phyloP scores from a whole-genome alignment of 2,113 vertebrate genomes.

The Benthochromis sp. region DNA sequence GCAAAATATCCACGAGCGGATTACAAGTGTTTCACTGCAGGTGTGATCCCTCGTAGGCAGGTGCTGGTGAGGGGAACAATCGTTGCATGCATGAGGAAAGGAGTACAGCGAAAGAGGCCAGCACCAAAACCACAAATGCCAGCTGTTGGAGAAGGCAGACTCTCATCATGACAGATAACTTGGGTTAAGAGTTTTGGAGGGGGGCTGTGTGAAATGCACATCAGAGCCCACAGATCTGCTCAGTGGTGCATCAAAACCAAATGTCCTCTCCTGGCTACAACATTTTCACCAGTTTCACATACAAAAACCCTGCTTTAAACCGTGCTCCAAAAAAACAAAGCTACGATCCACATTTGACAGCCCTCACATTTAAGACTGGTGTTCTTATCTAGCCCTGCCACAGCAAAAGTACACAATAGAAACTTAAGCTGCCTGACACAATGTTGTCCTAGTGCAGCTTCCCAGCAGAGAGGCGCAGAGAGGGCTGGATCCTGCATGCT shows the following conservation, averaged over 20 bases:
- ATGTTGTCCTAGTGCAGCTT: neutral
- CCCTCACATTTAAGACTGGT: neutral
- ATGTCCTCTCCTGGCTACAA: neutral
- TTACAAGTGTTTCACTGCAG: neutral
- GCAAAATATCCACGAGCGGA: neutral
- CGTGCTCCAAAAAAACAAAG: neutral
- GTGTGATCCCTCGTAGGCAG: slow-evolving; percentile 23
- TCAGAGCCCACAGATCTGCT: neutral
- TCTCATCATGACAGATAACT: slow-evolving; percentile 49
- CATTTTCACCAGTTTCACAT: neutral
- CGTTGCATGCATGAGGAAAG: neutral
- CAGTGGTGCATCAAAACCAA: neutral
- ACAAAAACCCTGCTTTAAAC: neutral
- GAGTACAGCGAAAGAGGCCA: neutral
- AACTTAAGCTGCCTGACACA: neutral
- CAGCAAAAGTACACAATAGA: neutral
- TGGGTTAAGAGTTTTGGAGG: neutral
- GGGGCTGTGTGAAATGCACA: neutral
- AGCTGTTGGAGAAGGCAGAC: slow-evolving; percentile 31
- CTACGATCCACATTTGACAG: neutral
- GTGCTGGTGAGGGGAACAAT: slow-evolving; percentile 24
- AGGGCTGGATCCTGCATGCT: slow-evolving; percentile 18
- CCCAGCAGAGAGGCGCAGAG: neutral
- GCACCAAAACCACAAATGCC: slow-evolving; percentile 34
- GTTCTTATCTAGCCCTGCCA: neutral